phyloP scores from a whole-genome alignment of 2,888 invertebrate species.

The Andrena hattorfiana region DNA sequence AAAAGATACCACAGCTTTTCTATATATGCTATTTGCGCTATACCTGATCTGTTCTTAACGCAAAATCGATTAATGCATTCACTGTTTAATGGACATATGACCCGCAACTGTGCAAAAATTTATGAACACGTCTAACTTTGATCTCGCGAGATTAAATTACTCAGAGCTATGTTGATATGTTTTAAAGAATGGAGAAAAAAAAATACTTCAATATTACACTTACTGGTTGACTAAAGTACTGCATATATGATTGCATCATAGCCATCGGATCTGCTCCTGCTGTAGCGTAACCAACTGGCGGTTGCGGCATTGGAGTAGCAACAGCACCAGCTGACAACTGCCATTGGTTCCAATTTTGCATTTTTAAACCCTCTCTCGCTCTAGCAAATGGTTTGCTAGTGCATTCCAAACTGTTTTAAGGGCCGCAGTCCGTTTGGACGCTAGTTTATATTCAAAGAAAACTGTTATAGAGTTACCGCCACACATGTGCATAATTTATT shows the following conservation, averaged over 20 bases:
- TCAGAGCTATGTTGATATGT: not conserved
- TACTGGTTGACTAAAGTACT: slow-evolving; percentile 84
- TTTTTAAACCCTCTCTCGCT: slow-evolving; percentile 73
- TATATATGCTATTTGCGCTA: not conserved
- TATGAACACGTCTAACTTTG: not conserved
- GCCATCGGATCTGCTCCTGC: slow-evolving; percentile 83
- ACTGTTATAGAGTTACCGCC: slow-evolving; percentile 73
- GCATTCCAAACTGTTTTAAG: slow-evolving; percentile 80
- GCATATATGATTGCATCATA: slow-evolving; percentile 84
- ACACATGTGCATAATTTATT: slow-evolving; percentile 44
- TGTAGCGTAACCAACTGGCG: slow-evolving; percentile 81
- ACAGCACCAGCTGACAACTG: slow-evolving; percentile 81
- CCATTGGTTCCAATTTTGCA: slow-evolving; percentile 85
- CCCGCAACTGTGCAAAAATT: not conserved
- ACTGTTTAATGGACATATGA: not conserved
- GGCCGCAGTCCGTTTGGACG: slow-evolving; percentile 80
- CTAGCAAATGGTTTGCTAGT: slow-evolving; percentile 73
- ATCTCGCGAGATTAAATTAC: not conserved
- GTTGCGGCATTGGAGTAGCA: slow-evolving; percentile 81
- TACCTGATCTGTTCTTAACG: not conserved
- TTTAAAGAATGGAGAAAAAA: not conserved
- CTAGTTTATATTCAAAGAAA: slow-evolving; percentile 80
- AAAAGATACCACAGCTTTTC: slow-evolving; percentile 6
- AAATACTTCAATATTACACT: slow-evolving; percentile 69
- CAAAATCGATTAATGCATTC: slow-evolving; percentile 1